A percentile compares a stretch with the other conserved stretches of the same genome.
phyloP scores from a whole-genome alignment of 2,888 invertebrate genomes.

The Geotrupes spiniger region DNA sequence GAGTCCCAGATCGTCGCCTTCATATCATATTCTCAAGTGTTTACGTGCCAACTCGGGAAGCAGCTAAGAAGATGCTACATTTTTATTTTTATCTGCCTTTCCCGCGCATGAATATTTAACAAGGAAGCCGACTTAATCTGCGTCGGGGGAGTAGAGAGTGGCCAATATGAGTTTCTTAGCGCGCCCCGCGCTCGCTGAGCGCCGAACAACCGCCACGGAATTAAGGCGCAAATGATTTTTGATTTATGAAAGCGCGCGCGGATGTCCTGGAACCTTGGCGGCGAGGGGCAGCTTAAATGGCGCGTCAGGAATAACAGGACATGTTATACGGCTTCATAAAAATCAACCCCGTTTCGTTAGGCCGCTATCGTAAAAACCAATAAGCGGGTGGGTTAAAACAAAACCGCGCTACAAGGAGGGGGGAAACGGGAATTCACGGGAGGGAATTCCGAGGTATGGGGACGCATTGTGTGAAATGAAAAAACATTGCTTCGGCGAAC shows the following conservation, averaged over 20 bases:
- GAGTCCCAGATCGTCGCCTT: constrained; percentile 36
- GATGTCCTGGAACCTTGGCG: constrained; percentile 12
- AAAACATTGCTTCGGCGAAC: neutral
- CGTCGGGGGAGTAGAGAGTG: constrained; percentile 52
- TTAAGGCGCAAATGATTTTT: constrained; percentile 10
- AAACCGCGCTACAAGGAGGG: constrained; percentile 33
- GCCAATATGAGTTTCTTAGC: constrained; percentile 51
- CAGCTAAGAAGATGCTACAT: constrained; percentile 45
- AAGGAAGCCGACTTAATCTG: constrained; percentile 58
- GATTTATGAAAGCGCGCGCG: constrained; percentile 6
- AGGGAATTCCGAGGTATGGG: constrained; percentile 26
- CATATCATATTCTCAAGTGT: constrained; percentile 49
- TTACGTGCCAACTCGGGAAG: constrained; percentile 46
- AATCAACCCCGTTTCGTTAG: constrained; percentile 27
- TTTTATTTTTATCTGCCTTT: constrained; percentile 59
- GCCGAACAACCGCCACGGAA: constrained; percentile 6
- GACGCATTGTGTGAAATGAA: constrained; percentile 10
- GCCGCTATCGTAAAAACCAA: constrained; percentile 32
- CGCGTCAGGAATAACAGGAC: constrained; percentile 22
- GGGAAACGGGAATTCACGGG: constrained; percentile 28
- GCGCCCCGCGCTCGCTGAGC: constrained; percentile 25
- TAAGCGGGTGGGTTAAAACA: constrained; percentile 34
- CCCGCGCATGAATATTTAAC: constrained; percentile 60
- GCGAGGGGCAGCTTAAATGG: constrained; percentile 21
- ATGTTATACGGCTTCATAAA: constrained; percentile 30